Percentiles rank a stretch among this genome's conserved stretches.
Evolutionary conservation across 2,113 vertebrate genomes (phyloP).

Genomic region (Emydura subglobosa): DNA sequence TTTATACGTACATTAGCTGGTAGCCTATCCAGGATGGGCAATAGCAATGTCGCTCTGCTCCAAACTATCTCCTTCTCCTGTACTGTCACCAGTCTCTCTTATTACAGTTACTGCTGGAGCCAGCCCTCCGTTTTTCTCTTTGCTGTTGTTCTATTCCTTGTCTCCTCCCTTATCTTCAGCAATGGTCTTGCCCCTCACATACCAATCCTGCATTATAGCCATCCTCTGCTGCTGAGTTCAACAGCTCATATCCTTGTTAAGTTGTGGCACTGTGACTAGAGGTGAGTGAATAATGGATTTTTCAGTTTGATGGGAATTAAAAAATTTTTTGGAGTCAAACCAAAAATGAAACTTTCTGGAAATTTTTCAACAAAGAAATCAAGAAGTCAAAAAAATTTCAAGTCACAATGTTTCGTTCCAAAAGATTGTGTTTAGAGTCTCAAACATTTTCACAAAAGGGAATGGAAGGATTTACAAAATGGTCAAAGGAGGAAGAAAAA

Average conservation of each 20-base stretch:
- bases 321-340: too few relatives aligned
- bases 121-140: background rate
- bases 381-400: too few relatives aligned
- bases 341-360: too few relatives aligned
- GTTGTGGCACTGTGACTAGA: background rate
- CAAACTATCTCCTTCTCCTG: background rate
- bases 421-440: too few relatives aligned
- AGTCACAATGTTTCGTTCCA: too few relatives aligned
- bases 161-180: background rate
- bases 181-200: background rate
- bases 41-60: background rate
- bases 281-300: too few relatives aligned
- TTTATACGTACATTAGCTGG: background rate
- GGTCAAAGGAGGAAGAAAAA: background rate
- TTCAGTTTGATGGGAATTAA: too few relatives aligned
- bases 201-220: background rate
- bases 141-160: background rate
- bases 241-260: background rate
- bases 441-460: too few relatives aligned
- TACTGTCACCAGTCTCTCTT: background rate
- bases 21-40: background rate
- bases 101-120: background rate
- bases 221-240: background rate
- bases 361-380: too few relatives aligned
- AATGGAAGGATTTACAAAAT: background rate